phyloP scores from a whole-genome alignment of 2,888 invertebrate genomes.

The Spatulosminthurus flaviceps region DNA sequence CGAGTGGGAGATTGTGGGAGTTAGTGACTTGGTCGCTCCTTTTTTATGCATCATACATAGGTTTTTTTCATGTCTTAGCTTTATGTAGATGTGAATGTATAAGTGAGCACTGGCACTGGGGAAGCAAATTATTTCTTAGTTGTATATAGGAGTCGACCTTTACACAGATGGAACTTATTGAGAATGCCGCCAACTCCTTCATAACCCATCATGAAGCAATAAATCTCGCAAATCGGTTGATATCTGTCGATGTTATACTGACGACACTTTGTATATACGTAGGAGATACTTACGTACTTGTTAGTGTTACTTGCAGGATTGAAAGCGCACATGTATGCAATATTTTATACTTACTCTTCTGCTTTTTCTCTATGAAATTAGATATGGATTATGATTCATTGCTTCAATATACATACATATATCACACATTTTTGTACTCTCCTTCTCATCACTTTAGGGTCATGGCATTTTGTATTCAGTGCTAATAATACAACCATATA shows the following conservation, averaged over 20 bases:
- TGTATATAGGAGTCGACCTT: slow-evolving; percentile 31
- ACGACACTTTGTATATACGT: no score
- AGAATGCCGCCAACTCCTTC: slow-evolving; percentile 38
- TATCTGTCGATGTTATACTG: slow-evolving; percentile 32
- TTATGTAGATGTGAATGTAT: neutral
- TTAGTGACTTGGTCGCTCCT: neutral
- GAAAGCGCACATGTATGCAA: slow-evolving; percentile 33
- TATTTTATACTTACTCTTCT: slow-evolving; percentile 25
- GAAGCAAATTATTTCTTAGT: slow-evolving; percentile 26
- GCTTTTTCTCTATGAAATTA: neutral
- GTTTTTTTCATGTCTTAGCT: neutral
- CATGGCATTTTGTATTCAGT: no score
- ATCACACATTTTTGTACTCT: no score
- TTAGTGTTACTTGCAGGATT: neutral
- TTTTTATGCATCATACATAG: slow-evolving; percentile 3
- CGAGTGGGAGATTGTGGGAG: slow-evolving; percentile 25
- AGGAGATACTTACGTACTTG: no score
- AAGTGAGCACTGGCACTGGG: neutral
- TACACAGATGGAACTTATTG: slow-evolving; percentile 39
- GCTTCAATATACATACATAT: no score
- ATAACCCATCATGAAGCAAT: slow-evolving; percentile 44
- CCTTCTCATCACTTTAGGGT: no score
- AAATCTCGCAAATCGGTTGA: slow-evolving; percentile 51
- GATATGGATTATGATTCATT: slow-evolving; percentile 24
- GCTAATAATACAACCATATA: no score